Conservation (phyloP, 2,888 invertebrate genomes). For the Leptinotarsa tumamoca region DNA sequence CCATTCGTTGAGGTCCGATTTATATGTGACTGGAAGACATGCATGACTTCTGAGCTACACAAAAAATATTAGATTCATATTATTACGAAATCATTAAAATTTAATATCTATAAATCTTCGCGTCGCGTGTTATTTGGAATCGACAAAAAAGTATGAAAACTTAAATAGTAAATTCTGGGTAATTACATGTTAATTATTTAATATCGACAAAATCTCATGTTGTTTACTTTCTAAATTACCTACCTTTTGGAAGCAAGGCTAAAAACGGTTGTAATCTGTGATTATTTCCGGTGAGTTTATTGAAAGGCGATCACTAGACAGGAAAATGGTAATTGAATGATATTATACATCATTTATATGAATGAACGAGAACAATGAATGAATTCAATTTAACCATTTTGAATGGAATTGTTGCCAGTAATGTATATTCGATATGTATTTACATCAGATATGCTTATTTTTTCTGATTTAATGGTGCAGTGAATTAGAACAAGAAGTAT, state of each 20-base stretch:
- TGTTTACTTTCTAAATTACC: conserved; percentile 3
- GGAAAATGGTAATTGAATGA: background rate
- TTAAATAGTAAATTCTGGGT: conserved; percentile 1
- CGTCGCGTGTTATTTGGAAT: background rate
- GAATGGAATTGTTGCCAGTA: background rate
- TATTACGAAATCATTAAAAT: conserved; percentile 7
- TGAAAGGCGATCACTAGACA: background rate
- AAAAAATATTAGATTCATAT: conserved; percentile 15
- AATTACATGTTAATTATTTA: conserved; percentile 2
- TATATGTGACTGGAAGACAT: background rate
- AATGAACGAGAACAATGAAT: conserved; percentile 14
- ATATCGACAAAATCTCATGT: background rate
- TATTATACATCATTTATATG: conserved; percentile 6
- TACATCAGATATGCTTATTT: background rate
- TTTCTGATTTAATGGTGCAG: background rate
- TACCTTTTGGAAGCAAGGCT: background rate
- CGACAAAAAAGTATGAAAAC: background rate
- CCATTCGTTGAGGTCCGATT: background rate
- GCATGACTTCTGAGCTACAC: conserved; percentile 1
- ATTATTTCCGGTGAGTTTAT: conserved; percentile 5
- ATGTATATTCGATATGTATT: background rate
- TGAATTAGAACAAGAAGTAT: no score
- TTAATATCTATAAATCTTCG: conserved; percentile 11
- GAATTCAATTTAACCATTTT: background rate
- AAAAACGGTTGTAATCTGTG: background rate